phyloP scores from a whole-genome alignment of 2,113 vertebrate species.

The Catagonus wagneri region DNA sequence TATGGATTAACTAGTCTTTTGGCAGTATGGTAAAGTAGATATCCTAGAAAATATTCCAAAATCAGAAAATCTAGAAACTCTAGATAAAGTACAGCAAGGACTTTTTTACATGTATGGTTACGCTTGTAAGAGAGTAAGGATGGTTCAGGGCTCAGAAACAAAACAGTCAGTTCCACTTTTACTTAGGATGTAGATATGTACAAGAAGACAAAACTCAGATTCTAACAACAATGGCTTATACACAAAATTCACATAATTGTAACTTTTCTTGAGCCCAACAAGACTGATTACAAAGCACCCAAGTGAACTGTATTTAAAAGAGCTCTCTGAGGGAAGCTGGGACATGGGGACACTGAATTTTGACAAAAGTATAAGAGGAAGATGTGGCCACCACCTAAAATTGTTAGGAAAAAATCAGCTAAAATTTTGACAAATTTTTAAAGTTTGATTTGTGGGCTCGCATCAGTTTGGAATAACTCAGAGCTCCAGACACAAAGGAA shows the following conservation, averaged over 20 bases:
- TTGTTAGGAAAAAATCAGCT: not conserved
- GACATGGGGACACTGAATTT: not conserved
- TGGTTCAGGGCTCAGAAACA: not conserved
- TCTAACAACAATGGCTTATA: not conserved
- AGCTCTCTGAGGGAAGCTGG: not conserved
- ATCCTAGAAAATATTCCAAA: not conserved
- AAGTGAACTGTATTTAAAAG: not conserved
- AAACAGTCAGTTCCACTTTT: not conserved
- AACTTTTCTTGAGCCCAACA: not conserved
- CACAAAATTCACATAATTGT: not conserved
- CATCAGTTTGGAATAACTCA: not conserved
- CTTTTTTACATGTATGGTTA: constrained; percentile 19
- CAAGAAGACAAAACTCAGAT: not conserved
- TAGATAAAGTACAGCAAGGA: not conserved
- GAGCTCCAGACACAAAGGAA: not conserved
- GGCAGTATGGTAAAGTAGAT: not conserved
- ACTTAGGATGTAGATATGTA: not conserved
- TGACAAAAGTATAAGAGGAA: not conserved
- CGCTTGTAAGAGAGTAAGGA: not conserved
- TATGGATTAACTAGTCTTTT: not conserved
- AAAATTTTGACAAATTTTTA: not conserved
- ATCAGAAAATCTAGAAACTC: not conserved
- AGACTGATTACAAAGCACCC: not conserved
- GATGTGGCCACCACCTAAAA: not conserved
- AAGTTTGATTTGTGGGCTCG: not conserved